Base-by-base conservation (phyloP, 2,113 vertebrate species). In the Zosterops borbonicus region DNA sequence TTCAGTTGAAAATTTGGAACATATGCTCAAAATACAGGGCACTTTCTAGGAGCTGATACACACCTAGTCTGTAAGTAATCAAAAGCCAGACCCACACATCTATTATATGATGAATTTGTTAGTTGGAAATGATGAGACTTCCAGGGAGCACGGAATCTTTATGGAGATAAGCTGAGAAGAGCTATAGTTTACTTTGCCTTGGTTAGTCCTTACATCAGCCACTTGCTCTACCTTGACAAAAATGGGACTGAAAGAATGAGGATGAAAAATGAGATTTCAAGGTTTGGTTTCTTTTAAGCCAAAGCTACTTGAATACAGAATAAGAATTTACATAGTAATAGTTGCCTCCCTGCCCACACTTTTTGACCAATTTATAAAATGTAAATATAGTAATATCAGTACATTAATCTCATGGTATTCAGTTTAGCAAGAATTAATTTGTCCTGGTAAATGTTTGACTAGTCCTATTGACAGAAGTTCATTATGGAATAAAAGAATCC, bases 341-440 rank as follows among this genome's bases (percentile, higher is more conserved):
- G 4, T 28, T 75, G 6, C 8, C 6, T 28, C 12, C 14, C 15
- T 2, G 1, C 6, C 11, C 3, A 2, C 9, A 55, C 0, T 44
- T 76, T 39, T 39, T 60, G 33, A 50, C 17, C 9, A 33, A 35
- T 60, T 5, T 56, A 1, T 76, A 60, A 83, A 56, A 73, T 33
- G 3, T 13, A 69, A 49, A 56, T 59, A 73, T 47, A 64, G 3
- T 76, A 75, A n/a, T 44, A 73, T 31, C 31, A 37, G 6, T 52
- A 58, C 18, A 67, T 42, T 59, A 64, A 71, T 68, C 6, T 2
- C 9, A 39, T 19, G 19, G 5, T 71, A 63, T 71, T 91, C 18
- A 16, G 14, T 60, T 74, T 53, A 71, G 12, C 11, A 81, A 65
- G 27, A 80, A 73, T 27, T 37, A 60, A 52, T 81, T 91, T 87